phyloP scores from a whole-genome alignment of 2,888 invertebrate genomes.

The Rotaria socialis region DNA sequence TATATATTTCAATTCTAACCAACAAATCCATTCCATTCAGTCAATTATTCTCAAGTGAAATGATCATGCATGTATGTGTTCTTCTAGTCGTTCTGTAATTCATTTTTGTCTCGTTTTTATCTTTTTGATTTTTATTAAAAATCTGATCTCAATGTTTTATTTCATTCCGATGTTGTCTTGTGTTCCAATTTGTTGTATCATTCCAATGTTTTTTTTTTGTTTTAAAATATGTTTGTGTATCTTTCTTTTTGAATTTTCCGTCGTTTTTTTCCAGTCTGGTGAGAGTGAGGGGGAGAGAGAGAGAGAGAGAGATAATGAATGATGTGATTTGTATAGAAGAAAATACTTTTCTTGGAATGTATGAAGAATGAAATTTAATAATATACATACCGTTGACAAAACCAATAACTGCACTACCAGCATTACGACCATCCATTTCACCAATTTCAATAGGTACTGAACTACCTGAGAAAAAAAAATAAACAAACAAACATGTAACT shows the following conservation, averaged over 20 bases:
- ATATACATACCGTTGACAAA: constrained; percentile 61
- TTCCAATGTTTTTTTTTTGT: neutral
- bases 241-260: neutral
- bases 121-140: neutral
- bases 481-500: neutral
- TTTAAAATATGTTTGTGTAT: neutral
- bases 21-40: constrained; percentile 8
- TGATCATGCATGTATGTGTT: constrained; percentile 29
- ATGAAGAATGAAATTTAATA: neutral
- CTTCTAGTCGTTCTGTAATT: neutral
- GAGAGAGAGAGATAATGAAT: neutral
- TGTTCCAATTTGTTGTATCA: neutral
- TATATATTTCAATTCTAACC: neutral
- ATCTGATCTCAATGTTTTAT: neutral
- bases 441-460: constrained; percentile 61
- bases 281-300: neutral
- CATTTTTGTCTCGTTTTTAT: neutral
- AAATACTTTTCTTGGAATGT: neutral
- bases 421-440: constrained; percentile 59
- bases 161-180: constrained; percentile 23
- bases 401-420: constrained; percentile 61
- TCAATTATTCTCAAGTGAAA: constrained; percentile 28
- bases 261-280: neutral
- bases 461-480: constrained; percentile 53
- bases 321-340: constrained; percentile 12